phyloP scores from a whole-genome alignment of 2,113 vertebrate species.

The Prionailurus bengalensis region DNA sequence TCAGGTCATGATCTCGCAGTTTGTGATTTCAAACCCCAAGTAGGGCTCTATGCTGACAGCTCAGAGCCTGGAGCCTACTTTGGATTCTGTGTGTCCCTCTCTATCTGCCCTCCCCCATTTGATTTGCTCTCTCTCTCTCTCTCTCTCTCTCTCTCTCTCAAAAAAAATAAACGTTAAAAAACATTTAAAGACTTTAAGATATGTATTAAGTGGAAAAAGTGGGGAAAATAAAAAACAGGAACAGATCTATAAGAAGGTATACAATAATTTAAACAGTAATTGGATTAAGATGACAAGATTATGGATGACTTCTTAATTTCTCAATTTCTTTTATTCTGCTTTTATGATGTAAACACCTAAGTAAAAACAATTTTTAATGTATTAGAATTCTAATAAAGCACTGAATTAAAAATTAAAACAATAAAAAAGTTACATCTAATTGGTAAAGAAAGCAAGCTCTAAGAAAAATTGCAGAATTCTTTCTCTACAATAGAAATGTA shows the following conservation, averaged over 20 bases:
- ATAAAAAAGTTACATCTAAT: conserved; percentile 25
- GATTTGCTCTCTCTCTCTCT: too few species aligned
- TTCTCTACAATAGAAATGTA: not conserved
- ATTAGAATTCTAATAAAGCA: not conserved
- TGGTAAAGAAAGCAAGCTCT: not conserved
- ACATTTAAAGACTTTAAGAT: not conserved
- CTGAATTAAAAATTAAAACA: conserved; percentile 50
- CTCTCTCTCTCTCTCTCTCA: too few species aligned
- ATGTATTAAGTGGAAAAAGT: not conserved
- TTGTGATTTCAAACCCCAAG: too few species aligned
- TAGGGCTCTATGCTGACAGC: too few species aligned
- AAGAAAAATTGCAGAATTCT: not conserved
- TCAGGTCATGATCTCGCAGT: too few species aligned
- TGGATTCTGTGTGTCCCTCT: too few species aligned
- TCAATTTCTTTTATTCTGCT: conserved; percentile 10
- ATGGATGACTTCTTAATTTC: not conserved
- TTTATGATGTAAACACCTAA: conserved; percentile 25
- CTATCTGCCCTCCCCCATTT: too few species aligned
- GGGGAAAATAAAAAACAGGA: not conserved
- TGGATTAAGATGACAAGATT: not conserved
- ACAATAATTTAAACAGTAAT: not conserved
- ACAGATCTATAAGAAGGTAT: not conserved
- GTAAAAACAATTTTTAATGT: conserved; percentile 37
- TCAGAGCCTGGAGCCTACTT: too few species aligned
- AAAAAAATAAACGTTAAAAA: too few species aligned